Evolutionary conservation across 2,113 vertebrate species (phyloP).

Genomic region (Neodontobutis hainanensis): DNA sequence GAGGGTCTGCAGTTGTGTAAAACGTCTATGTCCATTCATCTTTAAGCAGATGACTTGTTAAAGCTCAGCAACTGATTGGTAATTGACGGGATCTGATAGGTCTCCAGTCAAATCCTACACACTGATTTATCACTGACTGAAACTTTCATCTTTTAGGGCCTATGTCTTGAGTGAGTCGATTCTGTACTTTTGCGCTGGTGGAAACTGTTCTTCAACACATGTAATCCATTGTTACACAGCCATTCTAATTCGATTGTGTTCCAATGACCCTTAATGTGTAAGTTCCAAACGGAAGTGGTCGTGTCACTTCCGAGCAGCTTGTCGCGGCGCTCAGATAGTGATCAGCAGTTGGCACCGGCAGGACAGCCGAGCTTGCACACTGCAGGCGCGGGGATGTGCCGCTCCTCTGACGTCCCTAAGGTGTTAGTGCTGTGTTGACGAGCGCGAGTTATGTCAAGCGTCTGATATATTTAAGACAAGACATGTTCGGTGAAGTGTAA

Average conservation of each 20-base stretch:
- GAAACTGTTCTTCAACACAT: too few relatives aligned
- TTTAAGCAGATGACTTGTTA: too few relatives aligned
- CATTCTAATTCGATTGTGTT: too few relatives aligned
- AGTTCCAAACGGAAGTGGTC: neutral
- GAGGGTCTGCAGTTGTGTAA: neutral
- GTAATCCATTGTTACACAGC: neutral
- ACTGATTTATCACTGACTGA: too few relatives aligned
- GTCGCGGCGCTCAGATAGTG: constrained; percentile 32
- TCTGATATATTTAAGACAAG: neutral
- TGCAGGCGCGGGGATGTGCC: constrained; percentile 23
- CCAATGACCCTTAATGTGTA: constrained; percentile 42
- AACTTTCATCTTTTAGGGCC: too few relatives aligned
- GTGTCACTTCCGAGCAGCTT: rapidly evolving
- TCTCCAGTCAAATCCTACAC: too few relatives aligned
- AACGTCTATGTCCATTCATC: neutral
- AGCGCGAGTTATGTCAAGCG: too few relatives aligned
- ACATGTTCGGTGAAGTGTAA: neutral
- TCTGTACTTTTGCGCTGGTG: too few relatives aligned
- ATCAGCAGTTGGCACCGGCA: constrained; percentile 51
- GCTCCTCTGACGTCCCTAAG: constrained; percentile 10
- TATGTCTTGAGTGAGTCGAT: too few relatives aligned
- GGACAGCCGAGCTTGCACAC: constrained; percentile 46
- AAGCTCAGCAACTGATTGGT: too few relatives aligned
- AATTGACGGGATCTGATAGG: too few relatives aligned
- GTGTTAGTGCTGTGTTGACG: neutral